Percentiles rank a stretch among this genome's conserved stretches.
Evolutionary conservation across 2,888 invertebrate species (phyloP).

Genomic region (Orthosia gothica): DNA sequence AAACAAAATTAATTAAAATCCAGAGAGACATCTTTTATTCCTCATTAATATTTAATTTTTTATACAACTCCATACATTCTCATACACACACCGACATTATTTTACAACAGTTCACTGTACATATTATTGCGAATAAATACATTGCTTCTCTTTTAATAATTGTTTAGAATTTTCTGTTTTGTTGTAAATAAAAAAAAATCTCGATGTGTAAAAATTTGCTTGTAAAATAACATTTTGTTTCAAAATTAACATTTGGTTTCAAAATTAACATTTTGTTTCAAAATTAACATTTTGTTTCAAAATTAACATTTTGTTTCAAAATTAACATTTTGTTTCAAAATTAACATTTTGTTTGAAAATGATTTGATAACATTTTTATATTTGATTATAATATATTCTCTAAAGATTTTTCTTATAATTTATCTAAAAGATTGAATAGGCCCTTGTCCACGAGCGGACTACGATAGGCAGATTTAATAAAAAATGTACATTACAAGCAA

Average conservation of each 20-base stretch:
- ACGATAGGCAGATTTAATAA: neutral
- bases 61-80: conserved; percentile 82
- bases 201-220: conserved; percentile 54
- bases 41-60: conserved; percentile 80
- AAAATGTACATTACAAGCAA: conserved; percentile 44
- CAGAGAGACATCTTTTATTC: conserved; percentile 89
- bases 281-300: too few species aligned
- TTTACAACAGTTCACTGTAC: conserved; percentile 83
- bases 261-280: too few species aligned
- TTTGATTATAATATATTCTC: neutral
- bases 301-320: neutral
- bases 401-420: neutral
- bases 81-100: conserved; percentile 83
- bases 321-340: too few species aligned
- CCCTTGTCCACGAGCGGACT: neutral
- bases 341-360: neutral
- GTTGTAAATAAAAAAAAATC: conserved; percentile 70
- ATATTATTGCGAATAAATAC: conserved; percentile 89
- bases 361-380: neutral
- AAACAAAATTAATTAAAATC: conserved; percentile 79
- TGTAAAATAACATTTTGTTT: conserved; percentile 40
- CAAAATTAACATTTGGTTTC: too few species aligned
- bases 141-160: conserved; percentile 79
- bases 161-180: conserved; percentile 46
- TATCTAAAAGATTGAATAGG: neutral